A percentile compares a stretch with the other conserved stretches of the same genome.
phyloP scores from a whole-genome alignment of 2,888 invertebrate genomes.

The Lamellibrachia columna region DNA sequence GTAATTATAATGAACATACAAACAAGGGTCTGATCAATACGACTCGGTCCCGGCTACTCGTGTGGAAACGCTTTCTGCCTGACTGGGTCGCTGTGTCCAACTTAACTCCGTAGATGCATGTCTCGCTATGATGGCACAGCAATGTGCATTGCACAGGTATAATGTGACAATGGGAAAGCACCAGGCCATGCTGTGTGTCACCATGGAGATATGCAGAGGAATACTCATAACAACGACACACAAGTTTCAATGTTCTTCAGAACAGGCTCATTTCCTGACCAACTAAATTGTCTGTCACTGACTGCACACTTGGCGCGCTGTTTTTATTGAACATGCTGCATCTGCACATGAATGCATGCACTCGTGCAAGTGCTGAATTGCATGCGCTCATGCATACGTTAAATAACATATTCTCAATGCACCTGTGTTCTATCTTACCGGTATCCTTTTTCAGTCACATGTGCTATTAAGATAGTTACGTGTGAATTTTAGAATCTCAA shows the following conservation, averaged over 20 bases:
- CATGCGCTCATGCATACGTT: neutral
- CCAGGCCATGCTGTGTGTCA: neutral
- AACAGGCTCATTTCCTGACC: neutral
- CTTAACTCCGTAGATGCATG: neutral
- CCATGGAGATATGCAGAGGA: conserved; percentile 11
- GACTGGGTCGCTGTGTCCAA: neutral
- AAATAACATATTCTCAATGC: neutral
- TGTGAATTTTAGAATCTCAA: conserved; percentile 13
- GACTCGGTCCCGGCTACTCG: neutral
- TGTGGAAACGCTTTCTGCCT: neutral
- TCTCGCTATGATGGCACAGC: neutral
- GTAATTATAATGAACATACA: neutral
- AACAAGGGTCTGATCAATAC: neutral
- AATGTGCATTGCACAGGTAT: neutral
- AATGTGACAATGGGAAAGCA: neutral
- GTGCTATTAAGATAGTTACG: neutral
- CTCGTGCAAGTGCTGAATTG: neutral
- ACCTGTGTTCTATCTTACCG: neutral
- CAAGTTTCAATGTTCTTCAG: neutral
- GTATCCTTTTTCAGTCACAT: no score
- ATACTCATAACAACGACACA: neutral
- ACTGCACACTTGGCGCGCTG: neutral
- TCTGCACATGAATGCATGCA: neutral
- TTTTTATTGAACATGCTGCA: neutral
- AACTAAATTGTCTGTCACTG: neutral